These are phyloP conservation scores for Drosophila mayri DNA, from an alignment of 1,140 invertebrate species.

Conservation along the genomic window DNA sequence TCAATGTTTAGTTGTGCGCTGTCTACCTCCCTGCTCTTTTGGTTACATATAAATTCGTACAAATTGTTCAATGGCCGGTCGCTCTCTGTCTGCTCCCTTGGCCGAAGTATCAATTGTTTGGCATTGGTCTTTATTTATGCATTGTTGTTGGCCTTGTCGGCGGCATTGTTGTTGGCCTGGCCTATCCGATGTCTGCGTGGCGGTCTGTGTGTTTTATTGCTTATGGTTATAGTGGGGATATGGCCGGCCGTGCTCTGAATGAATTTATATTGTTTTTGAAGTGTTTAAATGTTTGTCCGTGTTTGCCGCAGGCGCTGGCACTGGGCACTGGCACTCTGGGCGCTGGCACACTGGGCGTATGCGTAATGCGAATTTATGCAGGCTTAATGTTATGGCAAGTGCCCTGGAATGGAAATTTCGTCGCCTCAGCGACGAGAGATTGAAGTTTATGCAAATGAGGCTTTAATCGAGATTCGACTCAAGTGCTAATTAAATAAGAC, in stretches of 20 bases:
- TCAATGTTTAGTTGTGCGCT: conserved; percentile 44
- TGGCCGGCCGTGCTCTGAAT: conserved; percentile 56
- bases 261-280: conserved; percentile 80
- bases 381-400: conserved; percentile 50
- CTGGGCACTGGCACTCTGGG: not conserved
- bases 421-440: conserved; percentile 26
- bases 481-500: conserved; percentile 45
- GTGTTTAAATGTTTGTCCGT: conserved; percentile 71
- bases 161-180: conserved; percentile 38
- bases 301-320: conserved; percentile 29
- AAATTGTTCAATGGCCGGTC: conserved; percentile 69
- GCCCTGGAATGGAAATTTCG: conserved; percentile 46
- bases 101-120: conserved; percentile 75
- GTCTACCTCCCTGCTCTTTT: conserved; percentile 11
- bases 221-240: conserved; percentile 72
- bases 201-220: conserved; percentile 71
- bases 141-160: conserved; percentile 48
- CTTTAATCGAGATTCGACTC: conserved; percentile 25
- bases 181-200: conserved; percentile 59
- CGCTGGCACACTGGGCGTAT: conserved; percentile 36
- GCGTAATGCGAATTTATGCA: conserved; percentile 51
- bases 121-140: conserved; percentile 76
- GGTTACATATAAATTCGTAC: conserved; percentile 59
- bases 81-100: conserved; percentile 50
- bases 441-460: conserved; percentile 44